phyloP scores from a whole-genome alignment of 1,140 invertebrate genomes.

The Bathynomus jamesi region DNA sequence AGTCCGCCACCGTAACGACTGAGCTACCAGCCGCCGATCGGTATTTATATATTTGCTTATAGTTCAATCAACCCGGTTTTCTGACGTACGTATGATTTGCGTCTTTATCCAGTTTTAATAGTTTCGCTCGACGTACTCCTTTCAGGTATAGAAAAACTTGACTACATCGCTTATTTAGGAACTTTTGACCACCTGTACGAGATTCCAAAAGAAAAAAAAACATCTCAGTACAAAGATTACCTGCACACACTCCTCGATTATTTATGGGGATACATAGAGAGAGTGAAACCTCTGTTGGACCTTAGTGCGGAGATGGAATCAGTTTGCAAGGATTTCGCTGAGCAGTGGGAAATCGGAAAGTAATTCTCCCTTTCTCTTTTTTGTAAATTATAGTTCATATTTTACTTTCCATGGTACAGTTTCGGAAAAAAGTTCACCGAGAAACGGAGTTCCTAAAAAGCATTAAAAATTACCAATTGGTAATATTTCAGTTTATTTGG shows the following conservation, averaged over 20 bases:
- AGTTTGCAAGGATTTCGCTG: conserved; percentile 72
- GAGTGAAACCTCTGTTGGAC: conserved; percentile 87
- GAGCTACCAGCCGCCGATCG: no score
- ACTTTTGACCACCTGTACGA: conserved; percentile 95
- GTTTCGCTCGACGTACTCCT: no score
- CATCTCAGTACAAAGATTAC: conserved; percentile 85
- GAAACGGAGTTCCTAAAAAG: no score
- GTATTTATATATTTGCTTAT: no score
- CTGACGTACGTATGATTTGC: no score
- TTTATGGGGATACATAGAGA: conserved; percentile 69
- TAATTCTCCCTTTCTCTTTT: conserved; percentile 53
- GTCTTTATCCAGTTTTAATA: no score
- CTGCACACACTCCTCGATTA: conserved; percentile 78
- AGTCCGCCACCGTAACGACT: no score
- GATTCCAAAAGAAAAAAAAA: conserved; percentile 89
- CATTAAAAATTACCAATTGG: no score
- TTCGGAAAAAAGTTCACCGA: no score
- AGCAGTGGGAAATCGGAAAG: conserved; percentile 76
- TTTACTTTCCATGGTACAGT: not conserved
- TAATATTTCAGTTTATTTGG: no score
- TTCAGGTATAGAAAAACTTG: conserved; percentile 68
- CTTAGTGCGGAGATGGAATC: conserved; percentile 67
- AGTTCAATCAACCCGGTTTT: no score
- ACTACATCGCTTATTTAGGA: conserved; percentile 91
- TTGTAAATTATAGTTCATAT: not conserved